Conservation (phyloP, 2,888 invertebrate genomes). For the Drosophila anomalata region DNA sequence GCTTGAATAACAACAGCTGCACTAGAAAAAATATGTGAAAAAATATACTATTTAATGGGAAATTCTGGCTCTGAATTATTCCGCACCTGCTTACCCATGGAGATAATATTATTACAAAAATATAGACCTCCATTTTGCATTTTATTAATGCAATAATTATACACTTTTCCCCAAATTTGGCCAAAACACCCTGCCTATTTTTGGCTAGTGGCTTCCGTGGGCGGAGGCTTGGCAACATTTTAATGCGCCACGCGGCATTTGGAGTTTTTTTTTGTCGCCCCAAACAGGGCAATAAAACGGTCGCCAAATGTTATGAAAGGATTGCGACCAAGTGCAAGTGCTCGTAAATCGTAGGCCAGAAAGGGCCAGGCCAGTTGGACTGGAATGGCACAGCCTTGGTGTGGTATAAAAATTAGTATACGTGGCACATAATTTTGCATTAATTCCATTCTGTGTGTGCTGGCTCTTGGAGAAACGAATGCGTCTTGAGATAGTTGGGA, state of each 20-base stretch:
- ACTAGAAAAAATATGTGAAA: constrained; percentile 6
- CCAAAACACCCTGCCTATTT: not conserved
- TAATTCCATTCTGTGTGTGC: constrained; percentile 52
- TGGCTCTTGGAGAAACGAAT: constrained; percentile 3
- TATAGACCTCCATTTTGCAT: no score
- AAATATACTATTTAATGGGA: not conserved
- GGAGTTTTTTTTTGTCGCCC: constrained; percentile 19
- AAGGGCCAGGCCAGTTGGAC: not conserved
- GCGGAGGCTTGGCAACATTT: constrained; percentile 61
- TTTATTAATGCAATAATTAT: not conserved
- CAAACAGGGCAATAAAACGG: constrained; percentile 70
- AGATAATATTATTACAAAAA: no score
- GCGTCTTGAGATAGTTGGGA: constrained; percentile 62
- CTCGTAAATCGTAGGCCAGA: constrained; percentile 68
- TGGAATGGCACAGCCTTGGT: constrained; percentile 10
- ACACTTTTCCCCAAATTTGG: not conserved
- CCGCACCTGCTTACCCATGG: no score
- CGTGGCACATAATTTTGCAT: constrained; percentile 75
- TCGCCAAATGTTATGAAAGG: constrained; percentile 70
- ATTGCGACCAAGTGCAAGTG: constrained; percentile 63
- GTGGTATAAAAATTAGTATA: constrained; percentile 71
- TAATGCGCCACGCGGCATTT: constrained; percentile 61
- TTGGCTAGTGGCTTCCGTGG: not conserved
- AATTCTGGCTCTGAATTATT: not conserved
- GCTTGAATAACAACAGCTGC: constrained; percentile 54